Base-by-base conservation (phyloP, 2,888 invertebrate genomes). In the Philaethria dido region DNA sequence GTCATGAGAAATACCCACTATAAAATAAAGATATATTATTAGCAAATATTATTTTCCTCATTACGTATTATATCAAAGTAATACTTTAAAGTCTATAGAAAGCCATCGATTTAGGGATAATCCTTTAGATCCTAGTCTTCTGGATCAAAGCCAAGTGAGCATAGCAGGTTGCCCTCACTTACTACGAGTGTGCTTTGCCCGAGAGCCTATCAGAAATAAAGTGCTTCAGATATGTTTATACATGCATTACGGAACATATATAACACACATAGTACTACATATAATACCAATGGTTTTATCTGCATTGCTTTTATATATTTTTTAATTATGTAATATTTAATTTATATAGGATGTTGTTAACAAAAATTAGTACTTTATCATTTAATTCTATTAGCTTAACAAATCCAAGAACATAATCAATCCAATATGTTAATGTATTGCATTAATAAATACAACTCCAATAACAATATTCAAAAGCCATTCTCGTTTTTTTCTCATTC, bases 61-160 rank as follows among this genome's bases (percentile, higher is more conserved):
- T n/a, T n/a, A 42, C 39, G 20, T 9, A 57, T 42, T 8, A 39
- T 20, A 42, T n/a, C n/a, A 50, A 22, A n/a, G 36, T 42, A 39
- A 22, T 39, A 57, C 22, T 14, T 22, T 22, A 14, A 47, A 14
- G 22, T 39, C n/a, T n/a, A 57, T 25, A 57, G 42, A 57, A 25
- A 42, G 42, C 48, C 42, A 62, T 67, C 66, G 66, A 67, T 67
- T 67, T 48, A 25, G 22, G 36, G 55, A 55, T 57, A 62, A 67
- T 50, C 55, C 62, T 57, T 50, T 57, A 20, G 39, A 67, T 67
- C 62, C 39, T 44, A 42, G 57, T 62, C 42, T 62, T 55, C 50
- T 67, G 66, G 66, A 67, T 45, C 42, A 50, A 36, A 62, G 66
- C 66, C 66, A 67, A 67, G 62, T 57, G 55, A 50, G 48, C 39